Percentiles rank a stretch among this genome's conserved stretches.
These are phyloP conservation scores for Schizopygopsis pylzovi DNA, from an alignment of 2,797 vertebrate genomes.

Conservation along the genomic window DNA sequence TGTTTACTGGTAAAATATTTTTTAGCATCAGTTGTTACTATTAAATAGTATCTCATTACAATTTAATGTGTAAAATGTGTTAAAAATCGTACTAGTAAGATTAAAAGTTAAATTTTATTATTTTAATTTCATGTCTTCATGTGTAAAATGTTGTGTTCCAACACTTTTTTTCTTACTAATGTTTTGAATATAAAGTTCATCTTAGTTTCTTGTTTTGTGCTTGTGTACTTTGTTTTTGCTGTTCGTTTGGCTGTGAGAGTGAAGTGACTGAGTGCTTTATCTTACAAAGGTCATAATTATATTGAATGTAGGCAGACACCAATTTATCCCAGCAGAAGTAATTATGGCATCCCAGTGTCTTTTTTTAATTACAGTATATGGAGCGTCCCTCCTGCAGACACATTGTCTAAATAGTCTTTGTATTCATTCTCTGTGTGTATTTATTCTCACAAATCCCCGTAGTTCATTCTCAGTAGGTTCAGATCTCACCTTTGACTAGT, in stretches of 20 bases:
- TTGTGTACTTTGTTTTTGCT: background rate
- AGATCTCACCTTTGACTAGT: conserved; percentile 20
- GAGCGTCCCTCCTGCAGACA: conserved; percentile 1
- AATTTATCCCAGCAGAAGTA: conserved; percentile 15
- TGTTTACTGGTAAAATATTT: background rate
- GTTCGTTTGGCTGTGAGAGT: background rate
- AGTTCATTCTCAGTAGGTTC: conserved; percentile 4
- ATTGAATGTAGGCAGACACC: background rate
- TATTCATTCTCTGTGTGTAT: background rate
- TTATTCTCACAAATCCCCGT: conserved; percentile 16
- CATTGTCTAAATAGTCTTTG: conserved; percentile 32
- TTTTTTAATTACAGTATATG: conserved; percentile 26
- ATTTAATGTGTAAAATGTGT: background rate
- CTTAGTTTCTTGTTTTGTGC: background rate
- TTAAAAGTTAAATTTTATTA: background rate
- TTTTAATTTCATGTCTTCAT: background rate
- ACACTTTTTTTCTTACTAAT: too few species aligned
- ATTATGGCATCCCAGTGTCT: conserved; percentile 10
- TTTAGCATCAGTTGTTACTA: background rate
- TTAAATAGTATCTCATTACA: background rate
- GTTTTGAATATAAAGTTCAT: background rate
- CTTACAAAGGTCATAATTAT: conserved; percentile 34
- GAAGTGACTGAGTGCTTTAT: background rate
- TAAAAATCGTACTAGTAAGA: background rate
- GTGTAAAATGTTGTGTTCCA: background rate